Conservation (phyloP, 2,113 vertebrate genomes). For the Canis aureus region DNA sequence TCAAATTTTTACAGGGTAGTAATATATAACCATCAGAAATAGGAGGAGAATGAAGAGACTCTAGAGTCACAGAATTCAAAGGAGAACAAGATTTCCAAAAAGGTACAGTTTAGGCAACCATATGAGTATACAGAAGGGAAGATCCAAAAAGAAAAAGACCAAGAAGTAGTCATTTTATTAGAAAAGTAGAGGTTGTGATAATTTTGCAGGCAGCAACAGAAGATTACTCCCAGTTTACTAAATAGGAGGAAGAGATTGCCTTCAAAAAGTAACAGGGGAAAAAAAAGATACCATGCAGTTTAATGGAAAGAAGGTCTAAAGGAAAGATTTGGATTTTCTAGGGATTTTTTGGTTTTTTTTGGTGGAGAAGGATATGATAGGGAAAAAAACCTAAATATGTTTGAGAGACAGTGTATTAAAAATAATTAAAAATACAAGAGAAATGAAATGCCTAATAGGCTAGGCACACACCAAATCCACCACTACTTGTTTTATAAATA, state of each 20-base stretch:
- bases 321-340: background rate
- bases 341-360: background rate
- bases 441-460: background rate
- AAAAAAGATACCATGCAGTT: background rate
- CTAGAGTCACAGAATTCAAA: background rate
- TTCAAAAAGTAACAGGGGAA: background rate
- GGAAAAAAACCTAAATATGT: background rate
- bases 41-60: background rate
- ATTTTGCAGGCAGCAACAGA: background rate
- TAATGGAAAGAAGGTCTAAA: background rate
- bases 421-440: slow-evolving; percentile 17
- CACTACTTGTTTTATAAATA: background rate
- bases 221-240: background rate
- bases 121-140: background rate
- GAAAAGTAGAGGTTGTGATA: background rate
- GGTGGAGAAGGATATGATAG: background rate
- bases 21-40: background rate
- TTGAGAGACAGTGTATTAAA: slow-evolving; percentile 2
- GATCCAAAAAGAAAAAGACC: background rate
- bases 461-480: background rate
- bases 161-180: background rate
- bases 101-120: background rate
- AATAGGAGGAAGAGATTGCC: background rate
- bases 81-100: background rate
- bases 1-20: background rate